These are phyloP conservation scores for Montipora sp. DNA, from an alignment of 64 coral and sea anemone genomes.

Conservation along the genomic window DNA sequence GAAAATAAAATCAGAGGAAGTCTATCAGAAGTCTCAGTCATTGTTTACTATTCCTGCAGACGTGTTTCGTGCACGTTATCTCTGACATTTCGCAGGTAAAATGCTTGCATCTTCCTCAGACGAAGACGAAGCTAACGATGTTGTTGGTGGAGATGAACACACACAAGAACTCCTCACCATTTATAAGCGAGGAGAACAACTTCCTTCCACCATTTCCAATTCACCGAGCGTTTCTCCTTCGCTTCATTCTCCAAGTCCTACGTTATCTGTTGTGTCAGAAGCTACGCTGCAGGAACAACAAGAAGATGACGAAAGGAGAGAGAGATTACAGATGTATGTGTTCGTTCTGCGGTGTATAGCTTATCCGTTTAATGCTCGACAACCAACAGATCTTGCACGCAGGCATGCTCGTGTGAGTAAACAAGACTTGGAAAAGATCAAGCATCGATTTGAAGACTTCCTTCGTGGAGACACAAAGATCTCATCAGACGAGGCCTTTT, in stretches of 20 bases:
- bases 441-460: slow-evolving; percentile 82
- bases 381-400: slow-evolving; percentile 90
- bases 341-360: slow-evolving; percentile 93
- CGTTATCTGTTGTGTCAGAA: slow-evolving; percentile 66
- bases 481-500: slow-evolving; percentile 88
- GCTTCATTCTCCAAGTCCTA: slow-evolving; percentile 64
- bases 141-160: slow-evolving; percentile 5
- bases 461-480: slow-evolving; percentile 84
- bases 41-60: too few species aligned
- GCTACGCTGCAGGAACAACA: slow-evolving; percentile 58
- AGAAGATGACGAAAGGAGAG: slow-evolving; percentile 91
- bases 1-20: too few species aligned
- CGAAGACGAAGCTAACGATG: slow-evolving; percentile 9
- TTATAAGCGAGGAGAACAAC: slow-evolving; percentile 20
- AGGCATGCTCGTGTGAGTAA: slow-evolving; percentile 86
- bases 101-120: slow-evolving; percentile 43
- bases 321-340: slow-evolving; percentile 85
- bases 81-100: neutral
- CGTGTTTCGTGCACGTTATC: too few species aligned
- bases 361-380: slow-evolving; percentile 95
- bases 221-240: slow-evolving; percentile 7
- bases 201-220: neutral
- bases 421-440: slow-evolving; percentile 79
- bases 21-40: too few species aligned
- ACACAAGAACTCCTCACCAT: slow-evolving; percentile 7